Conservation (phyloP, 1,140 invertebrate species). For the Trachymyrmex septentrionalis region DNA sequence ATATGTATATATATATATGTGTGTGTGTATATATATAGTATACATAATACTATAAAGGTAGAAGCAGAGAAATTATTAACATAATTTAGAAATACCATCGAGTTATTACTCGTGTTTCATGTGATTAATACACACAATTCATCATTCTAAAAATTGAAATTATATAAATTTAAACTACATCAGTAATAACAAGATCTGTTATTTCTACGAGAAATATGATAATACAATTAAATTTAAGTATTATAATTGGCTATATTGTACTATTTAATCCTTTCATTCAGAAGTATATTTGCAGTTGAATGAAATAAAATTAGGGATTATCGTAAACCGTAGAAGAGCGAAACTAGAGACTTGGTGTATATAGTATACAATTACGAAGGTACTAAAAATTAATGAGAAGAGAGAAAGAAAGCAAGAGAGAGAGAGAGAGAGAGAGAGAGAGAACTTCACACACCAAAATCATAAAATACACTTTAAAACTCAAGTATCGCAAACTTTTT, state of each 20-base stretch:
- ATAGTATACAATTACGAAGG: conserved; percentile 82
- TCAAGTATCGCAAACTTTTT: conserved; percentile 78
- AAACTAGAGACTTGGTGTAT: conserved; percentile 79
- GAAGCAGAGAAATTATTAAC: conserved; percentile 68
- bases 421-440: conserved; percentile 52
- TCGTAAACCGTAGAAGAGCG: conserved; percentile 60
- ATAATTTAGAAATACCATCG: conserved; percentile 74
- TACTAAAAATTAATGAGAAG: conserved; percentile 82
- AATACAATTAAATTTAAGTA: conserved; percentile 81
- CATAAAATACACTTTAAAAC: conserved; percentile 70
- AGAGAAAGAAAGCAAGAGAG: conserved; percentile 1
- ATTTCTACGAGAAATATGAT: conserved; percentile 78
- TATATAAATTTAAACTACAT: conserved; percentile 70
- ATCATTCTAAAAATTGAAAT: conserved; percentile 66
- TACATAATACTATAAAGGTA: conserved; percentile 72
- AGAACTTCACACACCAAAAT: conserved; percentile 55
- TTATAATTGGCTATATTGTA: conserved; percentile 81
- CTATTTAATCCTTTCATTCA: conserved; percentile 75
- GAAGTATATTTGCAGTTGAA: conserved; percentile 73
- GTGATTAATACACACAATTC: conserved; percentile 69
- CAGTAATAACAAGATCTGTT: conserved; percentile 81
- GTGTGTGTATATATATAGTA: conserved; percentile 70
- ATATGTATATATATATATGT: background rate
- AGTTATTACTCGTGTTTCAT: conserved; percentile 68
- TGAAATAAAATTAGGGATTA: conserved; percentile 74